These are phyloP conservation scores for Tupaia tana DNA, from an alignment of 2,113 vertebrate species.

Conservation along the genomic window DNA sequence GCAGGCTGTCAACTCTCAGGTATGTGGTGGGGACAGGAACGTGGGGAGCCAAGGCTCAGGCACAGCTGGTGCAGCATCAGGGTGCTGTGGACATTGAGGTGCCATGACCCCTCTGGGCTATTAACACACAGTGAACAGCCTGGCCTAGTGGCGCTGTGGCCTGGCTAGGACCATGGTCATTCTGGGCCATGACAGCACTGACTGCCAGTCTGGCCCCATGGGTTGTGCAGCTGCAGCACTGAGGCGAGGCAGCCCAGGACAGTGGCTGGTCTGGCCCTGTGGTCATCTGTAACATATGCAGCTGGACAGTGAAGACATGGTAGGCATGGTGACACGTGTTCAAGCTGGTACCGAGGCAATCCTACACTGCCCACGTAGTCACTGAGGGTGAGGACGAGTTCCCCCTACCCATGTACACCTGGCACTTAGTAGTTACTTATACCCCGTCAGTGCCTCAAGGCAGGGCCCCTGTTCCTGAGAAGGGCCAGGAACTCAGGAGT, in stretches of 20 bases:
- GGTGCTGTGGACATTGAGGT: neutral
- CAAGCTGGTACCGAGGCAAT: neutral
- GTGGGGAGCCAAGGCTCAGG: conserved; percentile 54
- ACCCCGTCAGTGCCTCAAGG: neutral
- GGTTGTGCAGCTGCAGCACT: neutral
- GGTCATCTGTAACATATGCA: neutral
- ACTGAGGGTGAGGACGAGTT: neutral
- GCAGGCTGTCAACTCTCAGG: conserved; percentile 99
- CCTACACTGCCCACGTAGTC: neutral
- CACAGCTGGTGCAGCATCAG: conserved; percentile 71
- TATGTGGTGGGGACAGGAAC: conserved; percentile 80
- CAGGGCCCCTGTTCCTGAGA: neutral
- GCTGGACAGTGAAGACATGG: neutral
- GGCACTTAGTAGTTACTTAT: neutral
- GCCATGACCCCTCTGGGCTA: neutral
- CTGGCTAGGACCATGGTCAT: conserved; percentile 1
- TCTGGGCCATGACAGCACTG: neutral
- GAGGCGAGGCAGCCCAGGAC: neutral
- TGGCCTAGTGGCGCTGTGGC: neutral
- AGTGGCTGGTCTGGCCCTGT: neutral
- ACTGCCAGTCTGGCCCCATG: neutral
- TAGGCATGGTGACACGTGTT: neutral
- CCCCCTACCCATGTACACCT: neutral
- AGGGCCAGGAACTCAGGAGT: neutral
- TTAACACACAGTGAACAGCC: neutral